Evolutionary conservation across 2,888 invertebrate species (phyloP).

Genomic region (Phasia obesa): DNA sequence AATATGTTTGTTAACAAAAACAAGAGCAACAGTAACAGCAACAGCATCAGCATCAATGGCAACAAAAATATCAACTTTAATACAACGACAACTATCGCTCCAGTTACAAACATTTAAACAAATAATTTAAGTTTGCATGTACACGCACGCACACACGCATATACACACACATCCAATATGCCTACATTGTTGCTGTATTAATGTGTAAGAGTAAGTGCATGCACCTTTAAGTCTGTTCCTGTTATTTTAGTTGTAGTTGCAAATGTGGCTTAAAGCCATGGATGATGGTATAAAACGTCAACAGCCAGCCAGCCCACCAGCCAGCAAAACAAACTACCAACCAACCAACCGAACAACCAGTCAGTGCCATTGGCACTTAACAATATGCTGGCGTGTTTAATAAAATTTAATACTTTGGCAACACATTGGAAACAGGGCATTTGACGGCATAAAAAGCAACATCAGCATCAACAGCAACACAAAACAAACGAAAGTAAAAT

Average conservation of each 20-base stretch:
- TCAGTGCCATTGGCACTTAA: constrained; percentile 66
- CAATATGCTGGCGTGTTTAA: constrained; percentile 66
- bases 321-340: constrained; percentile 1
- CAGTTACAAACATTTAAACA: constrained; percentile 52
- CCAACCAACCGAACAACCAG: constrained; percentile 4
- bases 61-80: constrained; percentile 31
- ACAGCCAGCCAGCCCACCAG: constrained; percentile 5
- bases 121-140: constrained; percentile 7
- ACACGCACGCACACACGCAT: constrained; percentile 10
- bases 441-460: constrained; percentile 53
- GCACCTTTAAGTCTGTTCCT: too few species aligned
- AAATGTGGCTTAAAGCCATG: constrained; percentile 62
- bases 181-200: neutral
- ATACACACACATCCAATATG: too few species aligned
- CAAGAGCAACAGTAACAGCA: constrained; percentile 32
- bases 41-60: neutral
- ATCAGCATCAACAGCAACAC: constrained; percentile 3
- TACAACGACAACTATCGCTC: constrained; percentile 50
- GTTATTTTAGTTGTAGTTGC: constrained; percentile 12
- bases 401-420: constrained; percentile 70
- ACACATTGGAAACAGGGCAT: constrained; percentile 63
- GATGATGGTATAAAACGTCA: constrained; percentile 48
- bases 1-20: constrained; percentile 18
- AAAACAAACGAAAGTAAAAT: constrained; percentile 66
- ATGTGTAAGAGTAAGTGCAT: neutral